Evolutionary conservation across 2,888 invertebrate species (phyloP).

Genomic region (Pinctada fucata): DNA sequence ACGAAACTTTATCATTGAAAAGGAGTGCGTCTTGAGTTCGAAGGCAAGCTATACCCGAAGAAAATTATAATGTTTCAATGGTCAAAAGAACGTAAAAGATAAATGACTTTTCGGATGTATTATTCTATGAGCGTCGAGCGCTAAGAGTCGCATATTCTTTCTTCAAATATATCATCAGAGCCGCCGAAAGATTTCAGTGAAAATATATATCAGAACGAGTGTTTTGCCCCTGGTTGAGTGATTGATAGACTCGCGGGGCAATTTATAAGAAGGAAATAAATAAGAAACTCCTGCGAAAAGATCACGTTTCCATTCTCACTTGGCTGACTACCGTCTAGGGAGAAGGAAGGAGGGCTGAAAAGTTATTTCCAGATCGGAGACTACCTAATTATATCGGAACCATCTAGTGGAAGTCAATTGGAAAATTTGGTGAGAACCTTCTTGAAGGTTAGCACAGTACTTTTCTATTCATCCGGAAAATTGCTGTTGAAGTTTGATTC

Average conservation of each 20-base stretch:
- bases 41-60: background rate
- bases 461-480: background rate
- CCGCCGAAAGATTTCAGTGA: background rate
- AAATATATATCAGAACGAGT: background rate
- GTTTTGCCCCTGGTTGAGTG: background rate
- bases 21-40: slow-evolving; percentile 5
- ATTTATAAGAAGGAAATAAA: slow-evolving; percentile 1
- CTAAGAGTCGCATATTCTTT: too few species aligned
- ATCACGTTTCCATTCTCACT: background rate
- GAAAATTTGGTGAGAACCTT: background rate
- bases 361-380: too few species aligned
- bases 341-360: too few species aligned
- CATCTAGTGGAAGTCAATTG: background rate
- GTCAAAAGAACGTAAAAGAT: background rate
- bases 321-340: too few species aligned
- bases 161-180: background rate
- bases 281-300: background rate
- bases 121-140: too few species aligned
- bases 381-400: background rate
- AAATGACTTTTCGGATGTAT: background rate
- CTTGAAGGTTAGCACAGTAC: background rate
- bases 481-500: background rate
- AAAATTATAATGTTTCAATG: slow-evolving; percentile 1
- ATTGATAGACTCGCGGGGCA: background rate
- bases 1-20: background rate